Evolutionary conservation across 2,797 vertebrate genomes (phyloP).

Genomic region (Lepilemur ruficaudatus): DNA sequence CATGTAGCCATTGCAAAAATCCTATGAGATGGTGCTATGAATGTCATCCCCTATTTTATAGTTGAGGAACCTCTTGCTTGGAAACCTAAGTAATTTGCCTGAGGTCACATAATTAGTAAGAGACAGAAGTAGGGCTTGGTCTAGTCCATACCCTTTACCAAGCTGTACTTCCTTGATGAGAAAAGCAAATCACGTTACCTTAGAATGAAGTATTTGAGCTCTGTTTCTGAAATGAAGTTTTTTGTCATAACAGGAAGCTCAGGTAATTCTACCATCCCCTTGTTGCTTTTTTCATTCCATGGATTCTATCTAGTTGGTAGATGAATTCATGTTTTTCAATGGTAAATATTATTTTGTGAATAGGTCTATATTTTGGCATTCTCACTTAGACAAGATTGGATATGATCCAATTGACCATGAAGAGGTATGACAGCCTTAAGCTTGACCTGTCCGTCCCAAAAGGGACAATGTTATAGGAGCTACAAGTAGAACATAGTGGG

Average conservation of each 20-base stretch:
- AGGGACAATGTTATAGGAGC: not conserved
- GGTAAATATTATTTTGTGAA: not conserved
- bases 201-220: not conserved
- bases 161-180: not conserved
- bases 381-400: not conserved
- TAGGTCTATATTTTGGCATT: not conserved
- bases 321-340: not conserved
- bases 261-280: not conserved
- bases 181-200: not conserved
- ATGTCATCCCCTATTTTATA: not conserved
- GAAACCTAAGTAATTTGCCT: not conserved
- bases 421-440: not conserved
- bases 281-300: not conserved
- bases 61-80: not conserved
- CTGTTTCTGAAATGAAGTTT: not conserved
- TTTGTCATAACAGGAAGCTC: not conserved
- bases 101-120: not conserved
- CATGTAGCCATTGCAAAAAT: not conserved
- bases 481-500: not conserved
- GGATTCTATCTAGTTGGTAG: not conserved
- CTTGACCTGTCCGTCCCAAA: no score
- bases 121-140: not conserved
- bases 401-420: not conserved
- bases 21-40: not conserved
- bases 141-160: not conserved